These are phyloP conservation scores for Drosophila murphyi DNA, from an alignment of 1,140 invertebrate species.

Conservation along the genomic window DNA sequence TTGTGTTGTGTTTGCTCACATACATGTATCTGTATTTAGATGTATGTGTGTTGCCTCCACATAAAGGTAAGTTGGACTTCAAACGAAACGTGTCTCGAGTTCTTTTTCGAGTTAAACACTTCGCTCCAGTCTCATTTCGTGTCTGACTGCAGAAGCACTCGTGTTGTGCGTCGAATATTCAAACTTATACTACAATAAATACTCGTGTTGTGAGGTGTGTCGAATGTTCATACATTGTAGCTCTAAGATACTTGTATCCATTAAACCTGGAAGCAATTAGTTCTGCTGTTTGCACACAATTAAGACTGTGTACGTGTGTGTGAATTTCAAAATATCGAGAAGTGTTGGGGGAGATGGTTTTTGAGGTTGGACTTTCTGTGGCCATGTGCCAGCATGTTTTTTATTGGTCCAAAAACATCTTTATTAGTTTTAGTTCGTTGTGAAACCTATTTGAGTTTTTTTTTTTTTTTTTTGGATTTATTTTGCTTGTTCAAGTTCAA, in stretches of 20 bases:
- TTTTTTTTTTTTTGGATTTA: conserved; percentile 8
- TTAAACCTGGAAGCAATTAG: background rate
- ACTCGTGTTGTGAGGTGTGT: too few relatives aligned
- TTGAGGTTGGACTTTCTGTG: background rate
- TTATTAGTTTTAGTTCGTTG: too few relatives aligned
- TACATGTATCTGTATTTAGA: background rate
- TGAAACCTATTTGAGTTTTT: background rate
- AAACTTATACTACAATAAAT: too few relatives aligned
- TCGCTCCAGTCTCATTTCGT: conserved; percentile 24
- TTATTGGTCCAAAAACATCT: background rate
- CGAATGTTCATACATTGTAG: background rate
- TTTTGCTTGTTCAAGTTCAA: conserved; percentile 21
- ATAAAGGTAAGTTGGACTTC: conserved; percentile 29
- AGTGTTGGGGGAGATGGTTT: too few relatives aligned
- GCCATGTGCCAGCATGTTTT: background rate
- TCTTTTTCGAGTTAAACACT: conserved; percentile 17
- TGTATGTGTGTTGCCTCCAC: background rate
- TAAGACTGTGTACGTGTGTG: background rate
- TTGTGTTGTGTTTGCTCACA: background rate
- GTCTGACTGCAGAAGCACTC: conserved; percentile 17
- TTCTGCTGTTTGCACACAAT: background rate
- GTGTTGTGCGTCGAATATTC: conserved; percentile 45
- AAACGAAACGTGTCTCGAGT: conserved; percentile 62
- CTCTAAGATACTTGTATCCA: background rate
- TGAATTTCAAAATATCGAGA: background rate